Evolutionary conservation across 1,140 invertebrate species (phyloP).

Genomic region (Asobara japonica): DNA sequence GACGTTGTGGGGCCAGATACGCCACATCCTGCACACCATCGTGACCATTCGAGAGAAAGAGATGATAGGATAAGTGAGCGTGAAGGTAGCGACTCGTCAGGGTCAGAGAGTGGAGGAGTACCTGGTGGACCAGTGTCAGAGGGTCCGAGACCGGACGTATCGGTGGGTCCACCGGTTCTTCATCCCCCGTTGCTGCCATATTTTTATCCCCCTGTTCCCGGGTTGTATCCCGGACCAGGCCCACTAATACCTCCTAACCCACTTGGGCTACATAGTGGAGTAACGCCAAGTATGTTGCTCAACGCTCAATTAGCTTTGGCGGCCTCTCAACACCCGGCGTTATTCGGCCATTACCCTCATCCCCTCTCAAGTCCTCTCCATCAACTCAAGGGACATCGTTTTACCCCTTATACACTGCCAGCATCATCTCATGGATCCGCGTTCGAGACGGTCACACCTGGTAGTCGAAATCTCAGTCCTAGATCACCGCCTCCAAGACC

Average conservation of each 20-base stretch:
- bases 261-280: constrained; percentile 70
- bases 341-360: constrained; percentile 76
- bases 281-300: constrained; percentile 81
- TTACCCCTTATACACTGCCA: constrained; percentile 85
- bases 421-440: constrained; percentile 77
- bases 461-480: constrained; percentile 71
- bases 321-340: constrained; percentile 78
- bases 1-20: constrained; percentile 89
- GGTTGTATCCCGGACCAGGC: constrained; percentile 77
- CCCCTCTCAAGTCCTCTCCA: constrained; percentile 65
- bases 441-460: constrained; percentile 85
- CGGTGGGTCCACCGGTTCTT: constrained; percentile 82
- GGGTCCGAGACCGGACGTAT: constrained; percentile 83
- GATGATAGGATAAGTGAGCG: constrained; percentile 63
- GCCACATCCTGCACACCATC: constrained; percentile 72
- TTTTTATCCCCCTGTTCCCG: constrained; percentile 81
- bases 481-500: constrained; percentile 73
- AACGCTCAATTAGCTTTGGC: constrained; percentile 84
- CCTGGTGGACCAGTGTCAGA: constrained; percentile 69
- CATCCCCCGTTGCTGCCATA: constrained; percentile 88
- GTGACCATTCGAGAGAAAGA: constrained; percentile 59
- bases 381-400: constrained; percentile 75
- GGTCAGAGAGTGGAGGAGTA: constrained; percentile 66
- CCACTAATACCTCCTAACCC: constrained; percentile 76
- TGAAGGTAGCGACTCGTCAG: constrained; percentile 64